A percentile compares a stretch with the other conserved stretches of the same genome.
These are phyloP conservation scores for Athalia rosae DNA, from an alignment of 2,888 invertebrate species.

Conservation along the genomic window DNA sequence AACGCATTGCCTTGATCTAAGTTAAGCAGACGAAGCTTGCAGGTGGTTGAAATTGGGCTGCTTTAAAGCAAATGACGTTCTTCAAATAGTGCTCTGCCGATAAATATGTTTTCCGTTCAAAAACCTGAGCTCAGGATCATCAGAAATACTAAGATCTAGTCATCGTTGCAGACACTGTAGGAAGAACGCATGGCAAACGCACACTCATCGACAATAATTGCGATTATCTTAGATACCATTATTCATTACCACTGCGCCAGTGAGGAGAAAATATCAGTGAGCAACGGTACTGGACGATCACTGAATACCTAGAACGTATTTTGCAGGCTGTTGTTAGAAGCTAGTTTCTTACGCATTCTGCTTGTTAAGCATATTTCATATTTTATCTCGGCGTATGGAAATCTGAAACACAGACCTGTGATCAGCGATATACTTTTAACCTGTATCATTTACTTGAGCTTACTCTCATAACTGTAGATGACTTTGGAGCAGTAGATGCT, in stretches of 20 bases:
- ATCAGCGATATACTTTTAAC: constrained; percentile 12
- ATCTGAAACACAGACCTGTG: constrained; percentile 17
- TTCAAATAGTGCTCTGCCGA: neutral
- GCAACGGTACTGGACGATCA: neutral
- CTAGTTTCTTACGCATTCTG: constrained; percentile 11
- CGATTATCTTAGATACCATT: neutral
- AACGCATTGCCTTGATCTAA: neutral
- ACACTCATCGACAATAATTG: neutral
- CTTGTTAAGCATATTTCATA: constrained; percentile 9
- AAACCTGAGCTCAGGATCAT: neutral
- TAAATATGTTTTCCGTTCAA: neutral
- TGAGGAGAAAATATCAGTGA: neutral
- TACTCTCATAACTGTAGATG: constrained; percentile 6
- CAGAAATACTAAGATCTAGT: neutral
- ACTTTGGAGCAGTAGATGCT: constrained; percentile 19
- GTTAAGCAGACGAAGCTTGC: constrained; percentile 22
- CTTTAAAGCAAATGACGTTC: constrained; percentile 14
- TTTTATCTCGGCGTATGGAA: constrained; percentile 8
- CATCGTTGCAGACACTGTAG: neutral
- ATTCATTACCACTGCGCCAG: neutral
- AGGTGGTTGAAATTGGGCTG: constrained; percentile 32
- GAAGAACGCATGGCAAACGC: constrained; percentile 8
- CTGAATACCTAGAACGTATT: neutral
- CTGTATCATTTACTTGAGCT: constrained; percentile 1
- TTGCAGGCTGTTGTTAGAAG: constrained; percentile 13